Evolutionary conservation across 2,113 vertebrate species (phyloP).

Genomic region (Tetraodon nigroviridis): DNA sequence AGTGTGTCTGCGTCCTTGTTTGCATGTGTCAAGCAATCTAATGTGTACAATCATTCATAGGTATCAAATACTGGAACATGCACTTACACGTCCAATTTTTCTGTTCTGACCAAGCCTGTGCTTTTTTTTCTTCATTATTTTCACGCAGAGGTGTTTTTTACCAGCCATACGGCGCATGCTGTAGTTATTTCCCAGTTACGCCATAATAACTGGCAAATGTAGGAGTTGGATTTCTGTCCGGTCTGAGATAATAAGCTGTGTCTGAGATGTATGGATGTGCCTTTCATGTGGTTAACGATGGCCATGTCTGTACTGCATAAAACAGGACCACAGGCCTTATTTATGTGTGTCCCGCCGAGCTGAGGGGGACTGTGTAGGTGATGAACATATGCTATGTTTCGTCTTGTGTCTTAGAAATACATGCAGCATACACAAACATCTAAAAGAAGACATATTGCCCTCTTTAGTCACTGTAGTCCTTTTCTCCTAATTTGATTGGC

Average conservation of each 20-base stretch:
- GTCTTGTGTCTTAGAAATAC: slow-evolving; percentile 35
- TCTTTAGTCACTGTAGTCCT: slow-evolving; percentile 8
- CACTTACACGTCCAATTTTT: slow-evolving; percentile 3
- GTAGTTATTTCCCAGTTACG: slow-evolving; percentile 17
- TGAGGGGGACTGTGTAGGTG: slow-evolving; percentile 44
- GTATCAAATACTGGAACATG: slow-evolving; percentile 28
- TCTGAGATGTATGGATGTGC: slow-evolving; percentile 13
- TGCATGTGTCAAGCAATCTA: slow-evolving; percentile 30
- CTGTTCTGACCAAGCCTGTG: not conserved
- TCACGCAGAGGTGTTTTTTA: not conserved
- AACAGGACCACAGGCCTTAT: slow-evolving; percentile 30
- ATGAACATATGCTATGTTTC: slow-evolving; percentile 18
- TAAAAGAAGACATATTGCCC: slow-evolving; percentile 30
- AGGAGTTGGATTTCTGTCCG: slow-evolving; percentile 24
- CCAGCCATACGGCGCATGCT: not conserved
- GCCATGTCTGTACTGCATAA: slow-evolving; percentile 25
- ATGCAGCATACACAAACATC: slow-evolving; percentile 12
- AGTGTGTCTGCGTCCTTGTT: slow-evolving; percentile 10
- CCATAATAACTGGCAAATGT: slow-evolving; percentile 6
- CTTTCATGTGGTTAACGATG: slow-evolving; percentile 54
- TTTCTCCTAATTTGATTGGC: slow-evolving; percentile 12
- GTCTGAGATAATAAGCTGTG: slow-evolving; percentile 21
- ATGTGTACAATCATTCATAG: slow-evolving; percentile 46
- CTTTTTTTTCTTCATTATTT: not conserved
- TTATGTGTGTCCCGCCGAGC: slow-evolving; percentile 28